Conservation (phyloP, 2,888 invertebrate genomes). For the Synergus gifuensis region DNA sequence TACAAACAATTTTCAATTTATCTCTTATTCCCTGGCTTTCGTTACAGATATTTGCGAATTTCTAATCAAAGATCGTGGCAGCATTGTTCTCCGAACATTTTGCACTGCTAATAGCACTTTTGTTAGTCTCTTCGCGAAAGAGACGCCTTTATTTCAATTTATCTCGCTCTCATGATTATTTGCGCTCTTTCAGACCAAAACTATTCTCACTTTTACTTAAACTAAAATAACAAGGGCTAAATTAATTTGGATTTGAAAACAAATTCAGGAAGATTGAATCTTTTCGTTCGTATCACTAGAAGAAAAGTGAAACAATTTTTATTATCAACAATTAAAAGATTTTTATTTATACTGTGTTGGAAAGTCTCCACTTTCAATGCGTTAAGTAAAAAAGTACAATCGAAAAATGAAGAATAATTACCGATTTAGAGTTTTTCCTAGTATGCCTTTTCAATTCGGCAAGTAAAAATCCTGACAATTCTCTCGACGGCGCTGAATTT, state of each 20-base stretch:
- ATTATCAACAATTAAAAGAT: background rate
- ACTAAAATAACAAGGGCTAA: background rate
- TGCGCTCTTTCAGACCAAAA: background rate
- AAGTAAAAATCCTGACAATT: slow-evolving; percentile 67
- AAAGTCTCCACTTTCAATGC: background rate
- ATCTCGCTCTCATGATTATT: background rate
- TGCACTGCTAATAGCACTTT: slow-evolving; percentile 62
- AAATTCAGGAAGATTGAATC: slow-evolving; percentile 10
- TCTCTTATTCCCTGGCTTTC: slow-evolving; percentile 4
- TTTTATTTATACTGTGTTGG: background rate
- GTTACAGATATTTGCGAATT: slow-evolving; percentile 46
- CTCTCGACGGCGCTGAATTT: slow-evolving; percentile 59
- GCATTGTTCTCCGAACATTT: slow-evolving; percentile 45
- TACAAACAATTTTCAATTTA: slow-evolving; percentile 22
- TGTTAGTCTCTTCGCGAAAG: slow-evolving; percentile 48
- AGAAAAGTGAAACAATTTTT: background rate
- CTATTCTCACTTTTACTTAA: background rate
- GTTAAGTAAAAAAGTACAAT: slow-evolving; percentile 1
- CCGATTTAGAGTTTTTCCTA: background rate
- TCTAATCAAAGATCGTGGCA: slow-evolving; percentile 51
- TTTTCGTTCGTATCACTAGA: slow-evolving; percentile 18
- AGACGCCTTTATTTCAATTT: slow-evolving; percentile 31
- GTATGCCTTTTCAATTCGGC: slow-evolving; percentile 63
- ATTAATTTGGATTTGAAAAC: background rate
- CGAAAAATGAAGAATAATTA: slow-evolving; percentile 7